phyloP scores from a whole-genome alignment of 2,888 invertebrate genomes.

The Spilosoma lubricipeda region DNA sequence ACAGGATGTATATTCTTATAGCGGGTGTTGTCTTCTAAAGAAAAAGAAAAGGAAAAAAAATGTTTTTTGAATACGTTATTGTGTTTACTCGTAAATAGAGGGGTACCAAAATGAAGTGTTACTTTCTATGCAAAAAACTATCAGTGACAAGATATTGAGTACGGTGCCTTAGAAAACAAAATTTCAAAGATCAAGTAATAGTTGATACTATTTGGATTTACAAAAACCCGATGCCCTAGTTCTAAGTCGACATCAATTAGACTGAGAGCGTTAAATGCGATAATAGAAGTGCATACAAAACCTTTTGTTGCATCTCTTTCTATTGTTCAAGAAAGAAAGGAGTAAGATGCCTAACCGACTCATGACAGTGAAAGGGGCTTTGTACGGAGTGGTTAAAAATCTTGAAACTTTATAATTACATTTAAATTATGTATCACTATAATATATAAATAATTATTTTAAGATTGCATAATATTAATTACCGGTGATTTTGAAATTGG shows the following conservation, averaged over 20 bases:
- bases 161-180: not conserved
- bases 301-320: slow-evolving; percentile 41
- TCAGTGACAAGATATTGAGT: not conserved
- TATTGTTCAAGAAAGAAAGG: slow-evolving; percentile 23
- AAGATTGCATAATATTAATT: slow-evolving; percentile 4
- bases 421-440: not conserved
- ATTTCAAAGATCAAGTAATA: not conserved
- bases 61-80: too few relatives aligned
- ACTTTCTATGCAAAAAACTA: not conserved
- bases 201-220: slow-evolving; percentile 25
- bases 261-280: slow-evolving; percentile 42
- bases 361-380: slow-evolving; percentile 65
- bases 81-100: too few relatives aligned
- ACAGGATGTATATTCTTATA: too few relatives aligned
- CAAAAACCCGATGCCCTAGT: slow-evolving; percentile 41
- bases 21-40: too few relatives aligned
- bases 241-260: slow-evolving; percentile 33
- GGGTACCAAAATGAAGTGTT: too few relatives aligned
- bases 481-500: not conserved
- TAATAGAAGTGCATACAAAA: slow-evolving; percentile 49
- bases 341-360: slow-evolving; percentile 45
- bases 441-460: not conserved
- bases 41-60: too few relatives aligned
- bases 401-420: slow-evolving; percentile 14
- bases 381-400: slow-evolving; percentile 54